Conservation (phyloP, 2,888 invertebrate species). For the Acrocyrtus sp. region DNA sequence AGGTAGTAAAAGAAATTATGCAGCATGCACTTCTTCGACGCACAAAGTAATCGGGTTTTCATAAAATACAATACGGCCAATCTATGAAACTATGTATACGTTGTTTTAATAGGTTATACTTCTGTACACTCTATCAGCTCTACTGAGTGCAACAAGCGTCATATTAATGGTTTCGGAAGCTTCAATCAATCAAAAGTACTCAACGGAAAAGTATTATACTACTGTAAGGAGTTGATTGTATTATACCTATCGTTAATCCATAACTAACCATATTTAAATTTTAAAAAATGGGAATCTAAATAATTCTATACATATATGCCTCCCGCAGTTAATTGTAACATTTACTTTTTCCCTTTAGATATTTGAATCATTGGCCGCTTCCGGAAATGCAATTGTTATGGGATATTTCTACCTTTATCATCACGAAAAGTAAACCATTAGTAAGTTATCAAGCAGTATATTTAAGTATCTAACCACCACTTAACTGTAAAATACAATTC, state of each 20-base stretch:
- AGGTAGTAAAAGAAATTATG: too few species aligned
- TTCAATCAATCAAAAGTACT: conserved; percentile 17
- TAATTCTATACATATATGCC: not conserved
- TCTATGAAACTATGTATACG: too few species aligned
- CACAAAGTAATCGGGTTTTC: too few species aligned
- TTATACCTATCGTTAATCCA: not conserved
- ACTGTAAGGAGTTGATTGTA: too few species aligned
- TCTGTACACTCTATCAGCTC: conserved; percentile 20
- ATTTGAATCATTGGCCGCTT: conserved; percentile 17
- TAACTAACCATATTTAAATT: not conserved
- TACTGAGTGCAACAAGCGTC: conserved; percentile 25
- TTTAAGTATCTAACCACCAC: too few species aligned
- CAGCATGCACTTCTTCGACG: too few species aligned
- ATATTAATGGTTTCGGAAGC: conserved; percentile 23
- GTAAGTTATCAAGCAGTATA: too few species aligned
- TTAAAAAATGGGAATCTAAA: not conserved
- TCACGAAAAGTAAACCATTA: not conserved
- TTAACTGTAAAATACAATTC: too few species aligned
- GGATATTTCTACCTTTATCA: conserved; percentile 39
- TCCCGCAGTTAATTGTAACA: not conserved
- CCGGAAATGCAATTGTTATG: conserved; percentile 29
- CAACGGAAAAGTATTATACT: conserved; percentile 35
- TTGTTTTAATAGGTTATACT: conserved; percentile 37
- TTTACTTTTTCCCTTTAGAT: conserved; percentile 19
- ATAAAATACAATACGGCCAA: too few species aligned